A percentile compares a stretch with the other conserved stretches of the same genome.
These are phyloP conservation scores for Tychaedon coryphoeus DNA, from an alignment of 2,113 vertebrate species.

Conservation along the genomic window DNA sequence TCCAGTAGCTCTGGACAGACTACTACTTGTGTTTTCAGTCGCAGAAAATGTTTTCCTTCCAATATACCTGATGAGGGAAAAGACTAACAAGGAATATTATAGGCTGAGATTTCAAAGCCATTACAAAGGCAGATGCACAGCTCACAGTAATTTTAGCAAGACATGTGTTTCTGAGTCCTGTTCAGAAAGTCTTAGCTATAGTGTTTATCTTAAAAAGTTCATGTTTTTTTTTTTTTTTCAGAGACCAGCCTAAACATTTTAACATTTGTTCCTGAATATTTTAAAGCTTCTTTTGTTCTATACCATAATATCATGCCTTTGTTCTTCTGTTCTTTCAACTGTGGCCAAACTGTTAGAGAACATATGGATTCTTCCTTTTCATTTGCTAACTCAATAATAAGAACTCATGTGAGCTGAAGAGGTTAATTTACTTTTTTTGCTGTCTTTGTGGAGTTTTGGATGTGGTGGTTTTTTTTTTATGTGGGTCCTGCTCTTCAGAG, in stretches of 20 bases:
- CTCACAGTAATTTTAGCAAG: neutral
- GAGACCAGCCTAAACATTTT: neutral
- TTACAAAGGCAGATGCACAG: neutral
- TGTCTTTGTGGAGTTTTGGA: neutral
- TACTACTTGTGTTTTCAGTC: neutral
- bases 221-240: neutral
- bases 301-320: neutral
- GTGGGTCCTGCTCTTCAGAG: neutral
- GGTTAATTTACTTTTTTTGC: neutral
- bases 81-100: neutral
- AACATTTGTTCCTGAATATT: neutral
- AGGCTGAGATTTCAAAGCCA: neutral
- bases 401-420: neutral
- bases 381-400: neutral
- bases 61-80: neutral
- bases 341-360: neutral
- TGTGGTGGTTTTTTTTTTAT: neutral
- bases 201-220: neutral
- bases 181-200: neutral
- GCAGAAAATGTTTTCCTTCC: neutral
- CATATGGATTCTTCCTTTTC: neutral
- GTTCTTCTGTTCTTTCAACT: slow-evolving; percentile 19
- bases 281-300: neutral
- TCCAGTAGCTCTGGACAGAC: neutral
- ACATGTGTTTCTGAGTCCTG: neutral